A percentile compares a stretch with the other conserved stretches of the same genome.
phyloP scores from a whole-genome alignment of 2,888 invertebrate species.

The Mellilla xanthometata region DNA sequence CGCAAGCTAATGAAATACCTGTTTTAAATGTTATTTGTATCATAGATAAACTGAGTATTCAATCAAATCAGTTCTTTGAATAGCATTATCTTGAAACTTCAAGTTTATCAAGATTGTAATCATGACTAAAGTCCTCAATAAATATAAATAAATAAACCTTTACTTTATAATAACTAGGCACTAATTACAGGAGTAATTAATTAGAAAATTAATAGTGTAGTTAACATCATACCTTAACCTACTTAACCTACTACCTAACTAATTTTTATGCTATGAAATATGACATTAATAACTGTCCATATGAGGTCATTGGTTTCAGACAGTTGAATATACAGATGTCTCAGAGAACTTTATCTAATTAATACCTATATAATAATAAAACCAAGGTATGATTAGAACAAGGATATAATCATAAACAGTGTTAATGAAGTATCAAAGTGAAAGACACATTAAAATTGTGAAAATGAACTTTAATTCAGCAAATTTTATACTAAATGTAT shows the following conservation, averaged over 20 bases:
- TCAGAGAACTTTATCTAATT: too few species aligned
- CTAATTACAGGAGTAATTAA: too few species aligned
- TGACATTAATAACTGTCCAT: too few species aligned
- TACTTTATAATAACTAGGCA: too few species aligned
- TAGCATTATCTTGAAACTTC: conserved; percentile 7
- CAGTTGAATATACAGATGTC: too few species aligned
- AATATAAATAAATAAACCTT: too few species aligned
- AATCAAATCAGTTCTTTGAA: conserved; percentile 17
- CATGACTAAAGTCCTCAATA: not conserved
- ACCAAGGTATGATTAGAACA: not conserved
- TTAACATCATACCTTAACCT: too few species aligned
- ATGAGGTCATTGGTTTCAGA: too few species aligned
- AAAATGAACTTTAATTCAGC: conserved; percentile 83
- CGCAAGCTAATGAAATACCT: conserved; percentile 1
- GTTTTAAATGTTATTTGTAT: not conserved
- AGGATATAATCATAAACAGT: not conserved
- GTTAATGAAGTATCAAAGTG: not conserved
- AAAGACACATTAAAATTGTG: conserved; percentile 67
- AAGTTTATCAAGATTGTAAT: not conserved
- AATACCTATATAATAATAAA: too few species aligned
- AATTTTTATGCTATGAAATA: too few species aligned
- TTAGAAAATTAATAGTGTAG: too few species aligned
- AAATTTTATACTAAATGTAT: conserved; percentile 83
- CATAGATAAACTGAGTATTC: conserved; percentile 12
- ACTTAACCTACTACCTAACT: too few species aligned